phyloP scores from a whole-genome alignment of 2,113 vertebrate species.

The Malurus melanocephalus region DNA sequence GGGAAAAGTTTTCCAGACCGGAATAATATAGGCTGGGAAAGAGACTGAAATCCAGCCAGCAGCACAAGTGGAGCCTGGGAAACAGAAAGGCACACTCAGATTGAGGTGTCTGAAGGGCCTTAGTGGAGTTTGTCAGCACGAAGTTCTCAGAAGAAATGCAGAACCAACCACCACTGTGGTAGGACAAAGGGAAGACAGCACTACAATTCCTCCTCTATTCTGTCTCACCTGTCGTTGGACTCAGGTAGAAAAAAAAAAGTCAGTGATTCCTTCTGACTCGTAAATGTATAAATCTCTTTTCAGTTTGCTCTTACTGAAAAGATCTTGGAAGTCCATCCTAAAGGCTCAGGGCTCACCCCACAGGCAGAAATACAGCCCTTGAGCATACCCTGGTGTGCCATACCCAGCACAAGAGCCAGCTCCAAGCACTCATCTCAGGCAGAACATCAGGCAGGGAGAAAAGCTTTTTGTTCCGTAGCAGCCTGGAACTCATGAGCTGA shows the following conservation, averaged over 20 bases:
- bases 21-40: background rate
- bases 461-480: background rate
- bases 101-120: background rate
- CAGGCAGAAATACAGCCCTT: background rate
- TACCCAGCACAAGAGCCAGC: background rate
- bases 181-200: background rate
- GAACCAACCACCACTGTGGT: background rate
- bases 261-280: background rate
- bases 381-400: rapidly evolving
- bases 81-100: background rate
- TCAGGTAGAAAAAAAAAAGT: background rate
- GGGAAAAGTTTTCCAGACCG: background rate
- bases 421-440: no score
- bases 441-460: background rate
- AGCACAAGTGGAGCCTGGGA: background rate
- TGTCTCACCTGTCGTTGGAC: background rate
- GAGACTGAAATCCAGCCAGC: background rate
- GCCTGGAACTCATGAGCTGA: background rate
- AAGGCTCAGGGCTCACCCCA: background rate
- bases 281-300: background rate
- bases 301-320: background rate
- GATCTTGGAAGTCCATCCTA: background rate
- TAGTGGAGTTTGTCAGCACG: background rate
- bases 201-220: background rate
- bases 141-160: background rate